phyloP scores from a whole-genome alignment of 2,113 vertebrate species.

The Erythrocercus mccallii region DNA sequence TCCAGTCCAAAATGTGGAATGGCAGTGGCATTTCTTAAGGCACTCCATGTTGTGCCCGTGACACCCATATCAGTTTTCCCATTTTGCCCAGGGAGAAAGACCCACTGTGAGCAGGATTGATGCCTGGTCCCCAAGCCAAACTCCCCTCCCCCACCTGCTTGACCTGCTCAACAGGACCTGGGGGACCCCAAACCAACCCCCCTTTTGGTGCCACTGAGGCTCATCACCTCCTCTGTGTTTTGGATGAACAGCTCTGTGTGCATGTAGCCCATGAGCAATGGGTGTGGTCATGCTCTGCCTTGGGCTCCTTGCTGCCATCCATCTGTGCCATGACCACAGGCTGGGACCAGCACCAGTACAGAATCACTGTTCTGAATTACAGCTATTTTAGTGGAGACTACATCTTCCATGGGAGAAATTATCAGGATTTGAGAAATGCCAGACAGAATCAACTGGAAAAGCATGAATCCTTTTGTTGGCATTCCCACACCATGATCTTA shows the following conservation, averaged over 20 bases:
- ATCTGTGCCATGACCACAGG: not conserved
- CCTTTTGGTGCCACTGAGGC: not conserved
- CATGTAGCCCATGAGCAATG: accelerated
- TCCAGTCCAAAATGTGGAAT: not conserved
- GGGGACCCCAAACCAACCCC: not conserved
- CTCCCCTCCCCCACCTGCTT: not conserved
- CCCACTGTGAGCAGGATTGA: accelerated
- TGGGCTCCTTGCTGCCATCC: not conserved
- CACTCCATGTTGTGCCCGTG: too few species aligned
- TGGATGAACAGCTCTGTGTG: not conserved
- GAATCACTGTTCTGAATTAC: not conserved
- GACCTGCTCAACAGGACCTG: not conserved
- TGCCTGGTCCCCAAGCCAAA: not conserved
- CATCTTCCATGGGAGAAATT: not conserved
- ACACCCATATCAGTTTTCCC: not conserved
- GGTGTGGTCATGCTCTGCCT: not conserved
- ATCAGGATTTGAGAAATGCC: not conserved
- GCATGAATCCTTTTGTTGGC: not conserved
- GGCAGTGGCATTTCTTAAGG: accelerated
- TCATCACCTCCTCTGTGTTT: not conserved
- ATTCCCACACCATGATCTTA: not conserved
- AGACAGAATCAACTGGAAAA: not conserved
- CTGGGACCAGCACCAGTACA: not conserved
- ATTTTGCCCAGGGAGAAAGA: accelerated
- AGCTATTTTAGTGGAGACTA: not conserved